Evolutionary conservation across 2,888 invertebrate species (phyloP), one percentile per base, ranked within the genome.

Genomic region (Theretra japonica): DNA sequence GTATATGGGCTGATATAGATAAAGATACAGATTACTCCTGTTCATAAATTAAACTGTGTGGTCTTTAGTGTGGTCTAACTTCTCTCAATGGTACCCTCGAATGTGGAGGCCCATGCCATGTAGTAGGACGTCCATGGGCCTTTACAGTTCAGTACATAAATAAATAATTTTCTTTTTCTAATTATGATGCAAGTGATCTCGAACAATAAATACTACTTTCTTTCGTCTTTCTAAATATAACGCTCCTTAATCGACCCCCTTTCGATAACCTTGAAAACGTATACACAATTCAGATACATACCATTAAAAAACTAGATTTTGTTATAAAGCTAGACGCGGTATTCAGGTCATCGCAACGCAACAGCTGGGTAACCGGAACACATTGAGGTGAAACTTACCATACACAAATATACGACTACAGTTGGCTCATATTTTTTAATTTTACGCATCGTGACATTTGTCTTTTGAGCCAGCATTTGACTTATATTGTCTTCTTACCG

Each of bases 341-440:
- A 84, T 84, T 81, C 77, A 78, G 86, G 85, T 79, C 85, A 73
- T 33, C 41, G 41, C 62, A 70, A 33, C 65, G 33, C 33, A 71
- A 71, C 70, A 71, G 62, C 70, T 71, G 70, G 23, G 75, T 72
- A 79, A 80, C 81, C 81, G 83, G 83, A 80, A 78, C 78, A 78
- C 78, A 78, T 72, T 77, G 80, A 77, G 79, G 85, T 84, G 85
- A 86, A 85, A 85, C 81, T 81, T 77, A 76, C 73, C 77, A 78
- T 73, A 76, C 75, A 28, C 19, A 50, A 68, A 53, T 48, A 4
- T 25, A 30, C 23, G 1, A 41, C 33, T 15, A 59, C 25, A 59
- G 4, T 59, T 58, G n/a, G 15, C 59, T 21, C 1, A 68, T 30
- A 62, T 11, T 68, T 68, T 68, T 50, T 68, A 48, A 48, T 19